These are phyloP conservation scores for Bibio marci DNA, from an alignment of 2,888 invertebrate genomes.

Conservation along the genomic window DNA sequence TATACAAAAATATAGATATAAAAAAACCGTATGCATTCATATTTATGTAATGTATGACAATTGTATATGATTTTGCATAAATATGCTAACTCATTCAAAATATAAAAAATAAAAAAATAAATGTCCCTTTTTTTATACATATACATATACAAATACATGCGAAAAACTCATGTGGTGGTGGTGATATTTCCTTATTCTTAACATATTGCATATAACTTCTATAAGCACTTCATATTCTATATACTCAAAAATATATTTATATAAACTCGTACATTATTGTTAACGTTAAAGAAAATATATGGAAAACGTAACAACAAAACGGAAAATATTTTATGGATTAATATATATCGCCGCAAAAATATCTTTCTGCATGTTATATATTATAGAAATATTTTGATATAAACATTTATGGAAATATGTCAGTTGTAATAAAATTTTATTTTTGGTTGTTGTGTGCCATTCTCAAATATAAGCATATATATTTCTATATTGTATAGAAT, in stretches of 20 bases:
- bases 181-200: too few species aligned
- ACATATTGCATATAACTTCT: too few species aligned
- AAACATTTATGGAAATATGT: constrained; percentile 1
- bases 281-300: too few species aligned
- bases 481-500: too few species aligned
- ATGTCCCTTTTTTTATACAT: not conserved
- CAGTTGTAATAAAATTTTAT: constrained; percentile 1
- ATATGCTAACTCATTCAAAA: constrained; percentile 5
- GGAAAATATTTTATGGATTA: not conserved
- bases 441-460: not conserved
- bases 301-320: too few species aligned
- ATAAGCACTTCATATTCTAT: not conserved
- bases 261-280: too few species aligned
- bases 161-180: too few species aligned
- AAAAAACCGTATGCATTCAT: too few species aligned
- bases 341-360: not conserved
- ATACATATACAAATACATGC: not conserved
- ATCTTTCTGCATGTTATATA: not conserved
- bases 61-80: constrained; percentile 5
- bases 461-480: too few species aligned
- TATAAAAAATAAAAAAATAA: constrained; percentile 1
- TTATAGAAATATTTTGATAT: not conserved
- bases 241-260: too few species aligned
- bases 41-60: too few species aligned
- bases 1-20: too few species aligned